Base-by-base conservation (phyloP, 2,888 invertebrate genomes). In the Phasia obesa region DNA sequence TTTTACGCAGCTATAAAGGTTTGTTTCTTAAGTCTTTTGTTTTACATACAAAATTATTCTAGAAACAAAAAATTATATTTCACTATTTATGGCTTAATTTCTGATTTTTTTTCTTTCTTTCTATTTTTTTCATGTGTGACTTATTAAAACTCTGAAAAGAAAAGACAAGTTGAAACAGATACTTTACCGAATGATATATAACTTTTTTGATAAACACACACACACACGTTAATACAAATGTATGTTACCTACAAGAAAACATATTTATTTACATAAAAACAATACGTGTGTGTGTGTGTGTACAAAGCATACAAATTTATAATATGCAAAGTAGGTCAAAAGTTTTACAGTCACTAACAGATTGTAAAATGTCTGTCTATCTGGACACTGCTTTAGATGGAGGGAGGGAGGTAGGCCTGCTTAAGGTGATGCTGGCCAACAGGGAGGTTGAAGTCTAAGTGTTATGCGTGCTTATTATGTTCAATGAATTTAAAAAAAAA, bases 261-360 rank as follows among this genome's bases (percentile, higher is more conserved):
- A 65, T 25, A 59, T 25, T 57, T 65, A 65, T 44, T 38, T 25
- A 38, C 51, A 35, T 38, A 38, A 69, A 62, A 53, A 51, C 31
- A 49, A 47, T n/a, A 25, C 4, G 27, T 27, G 3, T 3, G 7
- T 62, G 13, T 15, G 23, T 19, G 19, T 59, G 15, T 23, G 1
- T 25, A 19, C 4, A 42, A 21, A 27, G 13, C 17, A 64, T 44
- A 5, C 21, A 62, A 25, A 31, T 67, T 35, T 55, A 49, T 57
- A 65, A 59, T 67, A 79, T 79, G 65, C 73, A 67, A 79, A 70
- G 78, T 74, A 35, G 53, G 78, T 77, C 81, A 79, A n/a, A 75
- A 74, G 64, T 64, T 70, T 65, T 64, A 64, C 60, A 70, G 44
- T 70, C 70, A 31, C 47, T 38, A 57, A 42, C 47, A 60, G 31